Conservation (phyloP, 2,797 vertebrate species). For the Picus viridis region DNA sequence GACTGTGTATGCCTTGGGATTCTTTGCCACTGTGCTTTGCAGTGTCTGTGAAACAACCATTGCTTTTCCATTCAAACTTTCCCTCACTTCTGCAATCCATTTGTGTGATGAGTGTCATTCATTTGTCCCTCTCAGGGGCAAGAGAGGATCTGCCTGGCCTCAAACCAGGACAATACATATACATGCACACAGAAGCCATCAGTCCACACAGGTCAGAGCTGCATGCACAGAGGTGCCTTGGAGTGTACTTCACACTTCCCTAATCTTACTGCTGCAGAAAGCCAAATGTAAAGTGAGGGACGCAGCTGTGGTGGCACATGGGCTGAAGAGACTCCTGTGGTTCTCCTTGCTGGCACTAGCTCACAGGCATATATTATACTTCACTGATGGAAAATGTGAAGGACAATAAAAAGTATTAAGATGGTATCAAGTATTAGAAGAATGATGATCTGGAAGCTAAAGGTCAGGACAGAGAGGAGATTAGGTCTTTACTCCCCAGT, state of each 20-base stretch:
- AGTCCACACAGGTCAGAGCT: neutral
- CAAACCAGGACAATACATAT: neutral
- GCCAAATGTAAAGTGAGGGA: neutral
- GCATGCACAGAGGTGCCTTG: neutral
- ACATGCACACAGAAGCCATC: neutral
- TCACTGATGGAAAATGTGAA: neutral
- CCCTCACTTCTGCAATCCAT: no score
- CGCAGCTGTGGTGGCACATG: neutral
- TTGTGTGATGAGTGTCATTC: no score
- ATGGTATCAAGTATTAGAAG: neutral
- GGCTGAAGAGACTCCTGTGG: neutral
- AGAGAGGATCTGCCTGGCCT: no score
- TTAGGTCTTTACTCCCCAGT: neutral
- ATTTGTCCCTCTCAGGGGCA: no score
- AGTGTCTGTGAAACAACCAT: no score
- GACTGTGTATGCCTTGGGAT: no score
- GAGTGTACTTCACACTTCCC: rapidly evolving
- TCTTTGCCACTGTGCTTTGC: no score
- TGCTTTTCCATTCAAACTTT: no score
- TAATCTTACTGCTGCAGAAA: neutral
- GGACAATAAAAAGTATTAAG: neutral
- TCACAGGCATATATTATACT: neutral
- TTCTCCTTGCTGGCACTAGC: neutral
- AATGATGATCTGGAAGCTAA: neutral
- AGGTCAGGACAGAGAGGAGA: neutral